A percentile compares a stretch with the other conserved stretches of the same genome.
phyloP scores from a whole-genome alignment of 2,888 invertebrate genomes.

The Conus canariensis region DNA sequence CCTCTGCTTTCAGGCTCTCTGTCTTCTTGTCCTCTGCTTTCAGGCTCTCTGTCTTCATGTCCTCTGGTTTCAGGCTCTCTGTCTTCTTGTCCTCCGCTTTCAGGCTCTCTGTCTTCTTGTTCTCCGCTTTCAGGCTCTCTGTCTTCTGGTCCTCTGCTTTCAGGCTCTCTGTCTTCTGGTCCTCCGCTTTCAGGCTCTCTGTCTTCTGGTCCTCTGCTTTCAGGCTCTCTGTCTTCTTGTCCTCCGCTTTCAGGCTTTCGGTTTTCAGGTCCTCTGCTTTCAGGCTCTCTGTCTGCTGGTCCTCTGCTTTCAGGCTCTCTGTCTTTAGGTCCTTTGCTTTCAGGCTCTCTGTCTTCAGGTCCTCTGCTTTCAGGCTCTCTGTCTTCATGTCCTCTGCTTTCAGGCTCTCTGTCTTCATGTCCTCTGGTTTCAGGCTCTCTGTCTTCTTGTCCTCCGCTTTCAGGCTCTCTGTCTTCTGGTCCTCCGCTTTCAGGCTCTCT shows the following conservation, averaged over 20 bases:
- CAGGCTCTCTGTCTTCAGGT: background rate
- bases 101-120: background rate
- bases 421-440: background rate
- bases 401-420: background rate
- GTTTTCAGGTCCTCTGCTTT: background rate
- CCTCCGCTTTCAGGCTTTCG: background rate
- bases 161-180: background rate
- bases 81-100: too few relatives aligned
- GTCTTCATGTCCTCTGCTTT: too few relatives aligned
- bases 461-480: background rate
- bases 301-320: background rate
- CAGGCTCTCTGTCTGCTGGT: background rate
- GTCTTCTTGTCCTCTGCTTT: background rate
- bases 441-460: background rate
- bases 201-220: background rate
- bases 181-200: background rate
- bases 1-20: background rate
- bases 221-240: background rate
- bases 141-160: background rate
- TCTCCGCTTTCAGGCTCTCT: background rate
- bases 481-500: background rate
- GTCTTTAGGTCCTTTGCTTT: background rate
- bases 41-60: background rate
- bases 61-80: background rate
- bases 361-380: too few relatives aligned